Conservation (phyloP, 1,140 invertebrate genomes). For the Aricia agestis region DNA sequence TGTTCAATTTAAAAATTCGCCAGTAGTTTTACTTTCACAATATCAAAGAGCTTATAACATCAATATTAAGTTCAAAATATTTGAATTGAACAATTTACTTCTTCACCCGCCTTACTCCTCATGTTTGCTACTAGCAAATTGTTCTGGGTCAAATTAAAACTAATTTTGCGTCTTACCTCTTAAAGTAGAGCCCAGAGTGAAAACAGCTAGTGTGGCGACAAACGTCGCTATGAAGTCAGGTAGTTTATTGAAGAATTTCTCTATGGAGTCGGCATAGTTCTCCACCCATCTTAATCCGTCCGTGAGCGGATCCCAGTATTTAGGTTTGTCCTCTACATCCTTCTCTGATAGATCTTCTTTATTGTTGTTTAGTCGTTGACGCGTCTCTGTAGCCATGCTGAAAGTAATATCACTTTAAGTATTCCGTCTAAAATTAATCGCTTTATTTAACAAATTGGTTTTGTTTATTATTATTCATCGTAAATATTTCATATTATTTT, state of each 20-base stretch:
- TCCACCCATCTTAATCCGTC: slow-evolving; percentile 77
- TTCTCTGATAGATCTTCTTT: not conserved
- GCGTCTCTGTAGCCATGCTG: slow-evolving; percentile 2
- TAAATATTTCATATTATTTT: no score
- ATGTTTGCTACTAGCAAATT: no score
- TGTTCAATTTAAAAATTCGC: no score
- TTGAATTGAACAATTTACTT: no score
- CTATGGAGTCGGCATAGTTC: slow-evolving; percentile 69
- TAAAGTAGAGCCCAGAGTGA: slow-evolving; percentile 77
- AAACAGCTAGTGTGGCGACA: slow-evolving; percentile 76
- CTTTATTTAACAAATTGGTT: no score
- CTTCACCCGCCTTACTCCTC: no score
- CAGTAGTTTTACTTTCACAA: no score
- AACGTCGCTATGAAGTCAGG: slow-evolving; percentile 73
- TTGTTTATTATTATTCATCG: no score
- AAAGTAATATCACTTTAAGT: not conserved
- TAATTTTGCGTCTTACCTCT: slow-evolving; percentile 66
- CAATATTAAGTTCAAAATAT: no score
- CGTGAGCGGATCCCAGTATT: slow-evolving; percentile 69
- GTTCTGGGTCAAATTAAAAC: no score
- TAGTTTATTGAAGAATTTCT: slow-evolving; percentile 74
- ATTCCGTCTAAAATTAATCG: not conserved
- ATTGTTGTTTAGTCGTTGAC: not conserved
- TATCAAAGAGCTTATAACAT: no score
- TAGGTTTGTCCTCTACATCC: slow-evolving; percentile 33